Evolutionary conservation across 2,888 invertebrate species (phyloP).

Genomic region (Campoplex capitator): DNA sequence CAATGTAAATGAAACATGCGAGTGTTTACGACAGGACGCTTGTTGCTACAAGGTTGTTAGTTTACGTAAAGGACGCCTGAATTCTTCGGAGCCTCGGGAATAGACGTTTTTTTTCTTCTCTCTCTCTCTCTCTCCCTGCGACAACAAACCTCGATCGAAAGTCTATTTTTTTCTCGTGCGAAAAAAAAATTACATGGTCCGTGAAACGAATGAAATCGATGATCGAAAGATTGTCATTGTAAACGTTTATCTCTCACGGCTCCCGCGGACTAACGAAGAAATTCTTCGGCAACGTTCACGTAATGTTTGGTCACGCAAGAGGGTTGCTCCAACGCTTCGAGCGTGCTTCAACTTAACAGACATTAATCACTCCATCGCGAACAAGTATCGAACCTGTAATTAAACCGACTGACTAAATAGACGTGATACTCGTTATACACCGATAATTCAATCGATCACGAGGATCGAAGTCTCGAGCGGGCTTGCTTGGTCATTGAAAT

Average conservation of each 20-base stretch:
- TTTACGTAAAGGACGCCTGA: slow-evolving; percentile 63
- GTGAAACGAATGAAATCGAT: background rate
- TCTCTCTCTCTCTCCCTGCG: background rate
- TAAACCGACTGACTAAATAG: slow-evolving; percentile 17
- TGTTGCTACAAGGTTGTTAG: slow-evolving; percentile 55
- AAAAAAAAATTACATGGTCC: background rate
- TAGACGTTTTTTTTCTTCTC: background rate
- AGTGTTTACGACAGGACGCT: slow-evolving; percentile 34
- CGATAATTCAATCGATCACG: background rate
- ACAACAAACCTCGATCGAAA: background rate
- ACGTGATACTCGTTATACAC: slow-evolving; percentile 21
- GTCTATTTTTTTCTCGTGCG: background rate
- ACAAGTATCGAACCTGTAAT: background rate
- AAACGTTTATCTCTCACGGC: background rate
- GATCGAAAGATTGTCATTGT: slow-evolving; percentile 8
- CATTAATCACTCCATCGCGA: slow-evolving; percentile 14
- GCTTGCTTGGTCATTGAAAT: background rate
- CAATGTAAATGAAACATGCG: background rate
- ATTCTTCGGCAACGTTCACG: background rate
- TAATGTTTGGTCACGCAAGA: slow-evolving; percentile 16
- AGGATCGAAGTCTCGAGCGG: background rate
- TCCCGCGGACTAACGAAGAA: background rate
- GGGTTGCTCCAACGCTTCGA: slow-evolving; percentile 6
- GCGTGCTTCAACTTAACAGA: background rate
- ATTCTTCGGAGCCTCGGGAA: slow-evolving; percentile 9